phyloP scores from a whole-genome alignment of 2,797 vertebrate species.

The Myripristis murdjan region DNA sequence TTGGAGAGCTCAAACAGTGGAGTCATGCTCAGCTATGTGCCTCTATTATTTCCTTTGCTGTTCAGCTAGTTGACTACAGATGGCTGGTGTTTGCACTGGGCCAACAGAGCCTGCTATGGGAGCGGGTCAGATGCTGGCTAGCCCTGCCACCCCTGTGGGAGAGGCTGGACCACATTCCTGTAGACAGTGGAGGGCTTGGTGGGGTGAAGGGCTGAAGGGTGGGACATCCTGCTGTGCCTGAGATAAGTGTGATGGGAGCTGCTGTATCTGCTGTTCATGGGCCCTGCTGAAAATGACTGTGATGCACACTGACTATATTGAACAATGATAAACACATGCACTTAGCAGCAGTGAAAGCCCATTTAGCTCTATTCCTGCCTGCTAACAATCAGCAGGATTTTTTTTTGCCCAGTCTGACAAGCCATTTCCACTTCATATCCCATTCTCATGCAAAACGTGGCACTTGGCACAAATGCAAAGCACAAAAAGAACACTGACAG shows the following conservation, averaged over 20 bases:
- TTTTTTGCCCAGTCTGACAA: constrained; percentile 28
- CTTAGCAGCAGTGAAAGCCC: constrained; percentile 32
- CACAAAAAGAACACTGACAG: constrained; percentile 38
- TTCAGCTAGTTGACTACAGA: constrained; percentile 73
- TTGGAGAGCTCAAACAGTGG: constrained; percentile 65
- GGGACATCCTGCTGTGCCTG: constrained; percentile 52
- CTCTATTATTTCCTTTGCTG: constrained; percentile 68
- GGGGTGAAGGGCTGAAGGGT: constrained; percentile 44
- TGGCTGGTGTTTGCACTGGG: constrained; percentile 78
- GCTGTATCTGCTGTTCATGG: constrained; percentile 21
- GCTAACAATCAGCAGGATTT: constrained; percentile 33
- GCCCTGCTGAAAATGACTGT: constrained; percentile 9
- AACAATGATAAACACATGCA: neutral
- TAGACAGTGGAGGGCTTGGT: constrained; percentile 65
- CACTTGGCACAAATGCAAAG: constrained; percentile 59
- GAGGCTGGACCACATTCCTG: constrained; percentile 77
- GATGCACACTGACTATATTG: constrained; percentile 40
- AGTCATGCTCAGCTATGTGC: constrained; percentile 71
- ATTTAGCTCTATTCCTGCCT: constrained; percentile 38
- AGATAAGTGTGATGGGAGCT: constrained; percentile 52
- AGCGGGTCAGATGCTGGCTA: constrained; percentile 71
- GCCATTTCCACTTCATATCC: constrained; percentile 46
- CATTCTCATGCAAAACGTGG: constrained; percentile 67
- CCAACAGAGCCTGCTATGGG: constrained; percentile 75
- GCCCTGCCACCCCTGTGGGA: constrained; percentile 61